Percentiles rank a stretch among this genome's conserved stretches.
These are phyloP conservation scores for Empis livida DNA, from an alignment of 2,888 invertebrate genomes.

Conservation along the genomic window DNA sequence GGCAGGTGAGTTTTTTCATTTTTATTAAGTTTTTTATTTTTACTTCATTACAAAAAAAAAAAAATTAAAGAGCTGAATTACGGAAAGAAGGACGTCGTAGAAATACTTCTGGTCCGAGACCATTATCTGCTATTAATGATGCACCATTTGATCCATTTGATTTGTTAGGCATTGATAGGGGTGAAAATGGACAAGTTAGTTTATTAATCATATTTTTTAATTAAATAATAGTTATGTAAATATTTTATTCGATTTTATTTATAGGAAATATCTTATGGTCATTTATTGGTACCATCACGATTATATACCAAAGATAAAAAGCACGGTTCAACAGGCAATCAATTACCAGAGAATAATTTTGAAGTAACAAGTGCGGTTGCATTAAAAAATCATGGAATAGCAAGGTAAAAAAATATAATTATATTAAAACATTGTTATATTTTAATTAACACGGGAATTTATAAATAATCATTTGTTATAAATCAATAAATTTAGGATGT, in stretches of 20 bases:
- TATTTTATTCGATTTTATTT: constrained; percentile 9
- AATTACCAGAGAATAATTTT: constrained; percentile 29
- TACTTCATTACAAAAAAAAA: constrained; percentile 8
- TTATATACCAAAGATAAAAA: constrained; percentile 35
- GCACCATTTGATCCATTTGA: constrained; percentile 71
- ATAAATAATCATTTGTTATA: too few relatives aligned
- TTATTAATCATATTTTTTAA: background rate
- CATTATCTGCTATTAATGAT: constrained; percentile 72
- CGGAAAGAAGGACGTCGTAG: constrained; percentile 65
- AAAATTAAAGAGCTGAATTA: constrained; percentile 42
- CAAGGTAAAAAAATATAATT: constrained; percentile 35
- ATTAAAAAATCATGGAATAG: constrained; percentile 42
- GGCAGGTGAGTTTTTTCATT: constrained; percentile 43
- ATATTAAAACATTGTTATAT: background rate
- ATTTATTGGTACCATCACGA: constrained; percentile 64
- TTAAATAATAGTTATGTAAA: too few relatives aligned
- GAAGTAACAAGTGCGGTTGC: constrained; percentile 35
- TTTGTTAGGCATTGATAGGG: constrained; percentile 65
- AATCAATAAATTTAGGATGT: too few relatives aligned
- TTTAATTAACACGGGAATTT: too few relatives aligned
- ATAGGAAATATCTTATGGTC: constrained; percentile 79
- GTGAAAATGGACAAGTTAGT: constrained; percentile 73
- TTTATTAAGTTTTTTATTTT: too few relatives aligned
- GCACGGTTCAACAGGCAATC: constrained; percentile 24
- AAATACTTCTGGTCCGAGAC: constrained; percentile 70